Percentiles rank a stretch among this genome's conserved stretches.
phyloP scores from a whole-genome alignment of 2,113 vertebrate species.

The Plecotus auritus region DNA sequence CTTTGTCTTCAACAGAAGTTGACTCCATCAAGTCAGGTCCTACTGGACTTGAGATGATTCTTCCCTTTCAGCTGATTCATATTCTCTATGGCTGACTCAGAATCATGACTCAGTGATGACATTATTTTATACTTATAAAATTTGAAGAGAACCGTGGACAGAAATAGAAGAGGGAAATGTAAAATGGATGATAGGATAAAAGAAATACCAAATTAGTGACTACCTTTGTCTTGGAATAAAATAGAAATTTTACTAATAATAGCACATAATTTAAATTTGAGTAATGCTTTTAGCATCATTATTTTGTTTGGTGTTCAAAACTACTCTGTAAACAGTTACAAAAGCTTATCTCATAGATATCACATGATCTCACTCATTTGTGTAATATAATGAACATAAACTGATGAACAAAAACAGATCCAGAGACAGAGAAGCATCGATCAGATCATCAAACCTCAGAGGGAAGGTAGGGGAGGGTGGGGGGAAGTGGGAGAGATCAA shows the following conservation, averaged over 20 bases:
- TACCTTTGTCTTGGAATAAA: conserved; percentile 44
- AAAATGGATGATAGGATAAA: conserved; percentile 39
- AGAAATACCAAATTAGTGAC: conserved; percentile 43
- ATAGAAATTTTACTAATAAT: conserved; percentile 41
- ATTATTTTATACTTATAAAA: conserved; percentile 45
- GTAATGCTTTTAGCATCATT: background rate
- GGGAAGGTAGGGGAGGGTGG: too few species aligned
- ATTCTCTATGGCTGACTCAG: conserved; percentile 56
- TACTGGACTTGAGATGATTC: background rate
- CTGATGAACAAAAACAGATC: too few species aligned
- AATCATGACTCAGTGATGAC: conserved; percentile 59
- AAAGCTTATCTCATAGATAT: background rate
- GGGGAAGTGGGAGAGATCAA: too few species aligned
- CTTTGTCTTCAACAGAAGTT: background rate
- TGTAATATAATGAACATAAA: too few species aligned
- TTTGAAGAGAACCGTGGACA: conserved; percentile 31
- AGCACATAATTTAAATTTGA: conserved; percentile 14
- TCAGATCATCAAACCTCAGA: too few species aligned
- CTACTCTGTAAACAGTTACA: background rate
- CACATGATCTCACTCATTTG: too few species aligned
- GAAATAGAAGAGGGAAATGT: conserved; percentile 56
- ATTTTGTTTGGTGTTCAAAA: background rate
- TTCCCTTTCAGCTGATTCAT: conserved; percentile 53
- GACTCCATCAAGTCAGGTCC: background rate
- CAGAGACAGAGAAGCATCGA: too few species aligned